A percentile compares a stretch with the other conserved stretches of the same genome.
Conservation (phyloP, 2,113 vertebrate genomes). For the Pelobates fuscus region DNA sequence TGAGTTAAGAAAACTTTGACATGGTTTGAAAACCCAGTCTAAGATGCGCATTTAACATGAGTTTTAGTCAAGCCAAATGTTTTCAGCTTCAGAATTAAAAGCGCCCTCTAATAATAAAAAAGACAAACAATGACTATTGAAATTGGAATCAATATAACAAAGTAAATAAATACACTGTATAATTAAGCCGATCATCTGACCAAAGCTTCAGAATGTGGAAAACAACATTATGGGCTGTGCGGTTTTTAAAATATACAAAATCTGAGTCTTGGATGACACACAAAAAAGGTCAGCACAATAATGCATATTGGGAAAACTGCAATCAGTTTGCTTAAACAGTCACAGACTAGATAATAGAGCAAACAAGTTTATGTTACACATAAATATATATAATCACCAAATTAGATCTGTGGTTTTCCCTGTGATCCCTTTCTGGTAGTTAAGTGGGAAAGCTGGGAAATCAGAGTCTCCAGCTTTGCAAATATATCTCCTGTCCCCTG, state of each 20-base stretch:
- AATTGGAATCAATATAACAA: neutral
- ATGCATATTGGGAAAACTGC: neutral
- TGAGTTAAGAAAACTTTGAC: too few relatives aligned
- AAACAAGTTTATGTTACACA: neutral
- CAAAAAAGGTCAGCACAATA: neutral
- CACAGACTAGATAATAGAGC: neutral
- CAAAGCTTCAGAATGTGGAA: slow-evolving; percentile 7
- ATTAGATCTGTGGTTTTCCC: too few relatives aligned
- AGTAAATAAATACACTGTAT: neutral
- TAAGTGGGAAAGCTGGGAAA: too few relatives aligned
- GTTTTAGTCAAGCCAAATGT: too few relatives aligned
- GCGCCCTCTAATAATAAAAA: neutral
- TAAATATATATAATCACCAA: too few relatives aligned
- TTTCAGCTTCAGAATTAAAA: neutral
- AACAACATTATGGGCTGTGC: slow-evolving; percentile 4
- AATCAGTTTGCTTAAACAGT: neutral
- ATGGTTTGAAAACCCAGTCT: too few relatives aligned
- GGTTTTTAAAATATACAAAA: slow-evolving; percentile 15
- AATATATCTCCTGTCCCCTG: too few relatives aligned
- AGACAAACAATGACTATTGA: neutral
- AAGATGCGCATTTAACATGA: too few relatives aligned
- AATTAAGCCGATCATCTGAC: slow-evolving; percentile 14
- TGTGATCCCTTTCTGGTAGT: too few relatives aligned
- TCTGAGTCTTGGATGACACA: neutral
- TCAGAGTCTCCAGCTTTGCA: too few relatives aligned